phyloP scores from a whole-genome alignment of 2,113 vertebrate genomes.

The Lophura nycthemera region DNA sequence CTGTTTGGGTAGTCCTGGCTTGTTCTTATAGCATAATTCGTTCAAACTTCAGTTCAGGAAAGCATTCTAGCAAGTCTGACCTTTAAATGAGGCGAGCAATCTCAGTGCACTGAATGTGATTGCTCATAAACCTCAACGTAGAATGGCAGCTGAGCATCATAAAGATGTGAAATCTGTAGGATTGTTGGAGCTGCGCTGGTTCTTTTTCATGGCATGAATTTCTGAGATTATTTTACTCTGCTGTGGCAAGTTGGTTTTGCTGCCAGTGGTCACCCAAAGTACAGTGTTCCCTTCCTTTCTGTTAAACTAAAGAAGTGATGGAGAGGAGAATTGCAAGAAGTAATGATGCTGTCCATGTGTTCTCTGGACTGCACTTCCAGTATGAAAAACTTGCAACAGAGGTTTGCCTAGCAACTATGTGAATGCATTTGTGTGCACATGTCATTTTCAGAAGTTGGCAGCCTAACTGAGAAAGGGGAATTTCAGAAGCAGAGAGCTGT shows the following conservation, averaged over 20 bases:
- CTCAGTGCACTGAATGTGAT: accelerated
- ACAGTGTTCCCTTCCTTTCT: accelerated
- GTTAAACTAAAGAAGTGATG: accelerated
- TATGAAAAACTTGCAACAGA: neutral
- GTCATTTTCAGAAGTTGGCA: neutral
- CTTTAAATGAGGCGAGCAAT: accelerated
- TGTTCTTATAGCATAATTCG: accelerated
- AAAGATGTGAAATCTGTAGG: accelerated
- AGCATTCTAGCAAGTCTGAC: neutral
- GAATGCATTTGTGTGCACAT: neutral
- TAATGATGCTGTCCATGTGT: neutral
- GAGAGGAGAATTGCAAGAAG: neutral
- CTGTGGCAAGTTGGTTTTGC: neutral
- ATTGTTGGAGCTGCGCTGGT: accelerated
- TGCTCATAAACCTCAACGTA: accelerated
- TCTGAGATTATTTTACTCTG: neutral
- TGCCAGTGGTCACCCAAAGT: accelerated
- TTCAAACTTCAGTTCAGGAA: neutral
- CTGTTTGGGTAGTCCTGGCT: neutral
- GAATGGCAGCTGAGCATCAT: accelerated
- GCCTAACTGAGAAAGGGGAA: neutral
- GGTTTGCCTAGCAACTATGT: neutral
- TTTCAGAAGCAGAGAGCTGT: neutral
- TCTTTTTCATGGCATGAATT: accelerated
- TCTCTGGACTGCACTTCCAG: neutral